Evolutionary conservation across 2,113 vertebrate genomes (phyloP), one percentile per base, ranked within the genome.

Genomic region (Rhombomys opimus): DNA sequence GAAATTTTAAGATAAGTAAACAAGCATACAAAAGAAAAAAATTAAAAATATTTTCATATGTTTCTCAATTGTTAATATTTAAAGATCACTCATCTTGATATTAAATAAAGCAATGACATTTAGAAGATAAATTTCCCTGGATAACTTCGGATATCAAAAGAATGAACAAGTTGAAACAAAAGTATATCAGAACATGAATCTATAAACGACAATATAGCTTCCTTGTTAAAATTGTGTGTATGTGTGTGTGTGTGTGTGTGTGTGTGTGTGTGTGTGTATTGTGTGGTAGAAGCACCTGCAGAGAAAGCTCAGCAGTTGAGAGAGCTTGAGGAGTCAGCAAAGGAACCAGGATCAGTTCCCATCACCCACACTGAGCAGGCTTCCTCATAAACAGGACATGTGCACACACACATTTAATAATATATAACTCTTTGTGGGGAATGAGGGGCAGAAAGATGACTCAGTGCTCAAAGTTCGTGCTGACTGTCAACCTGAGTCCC

Each of bases 41-140:
- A 46, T 5, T 7, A 65, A 54, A 80, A 52, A 38, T 30, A 30
- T 75, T 73, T 85, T 95, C 54, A 20, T 59, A 57, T 1, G 30
- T 95, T 87, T 95, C 57, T 80, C 25, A 90, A 54, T 75, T 63
- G 5, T 57, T 32, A 27, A 54, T 84, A 52, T 70, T 90, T 87
- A 81, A 32, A 87, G 23, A 63, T 82, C 73, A 41, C n/a, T 57
- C 38, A 65, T 32, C 75, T 80, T 32, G 84, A 94, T 80, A 87
- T 84, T 17, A 41, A 94, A 92, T 13, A 50, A 94, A 90, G 30
- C 13, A 92, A 23, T 80, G 17, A 35, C 46, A 87, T 95, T 65
- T 89, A 57, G 73, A 87, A 77, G 59, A 38, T 5, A 81, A 41
- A 20, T 20, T 41, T 41, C 41, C 41, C 41, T 41, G 41, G 41